Base-by-base conservation (phyloP, 2,888 invertebrate species). In the Ephialtes manifestator region DNA sequence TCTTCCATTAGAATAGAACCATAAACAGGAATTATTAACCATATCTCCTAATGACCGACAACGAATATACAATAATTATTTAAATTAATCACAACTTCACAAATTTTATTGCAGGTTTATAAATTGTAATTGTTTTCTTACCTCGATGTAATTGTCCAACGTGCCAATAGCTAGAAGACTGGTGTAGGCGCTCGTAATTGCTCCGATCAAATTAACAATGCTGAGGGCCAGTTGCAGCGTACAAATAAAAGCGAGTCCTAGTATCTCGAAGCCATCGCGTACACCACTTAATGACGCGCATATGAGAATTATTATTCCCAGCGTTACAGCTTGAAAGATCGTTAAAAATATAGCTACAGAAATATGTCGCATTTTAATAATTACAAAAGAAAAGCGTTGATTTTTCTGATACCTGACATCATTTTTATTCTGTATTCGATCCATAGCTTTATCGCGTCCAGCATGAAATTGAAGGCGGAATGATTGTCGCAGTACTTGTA, bases 401-500 rank as follows among this genome's bases (percentile, higher is more conserved):
- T 55, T 70, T 20, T 48, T 13, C 31, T 65, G 4, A 4, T 82
- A 91, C 91, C 90, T 86, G 91, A 88, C 51, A 90, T 65, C 72
- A 90, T 83, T 81, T 92, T 90, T 60, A 91, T 86, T 80, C 91
- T 84, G 76, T 88, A 90, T 68, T 88, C 89, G 15, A 90, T 86
- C 91, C 91, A 91, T 35, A 90, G 71, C 76, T 90, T 91, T 5
- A 88, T 88, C 3, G 92, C 89, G 71, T 91, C 87, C 20, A 90
- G 84, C 89, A 92, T 89, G 35, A 91, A 91, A 80, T 90, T 87
- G 83, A 90, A 89, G 0, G 89, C 86, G 46, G 89, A 87, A 84
- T 90, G 89, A 35, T 88, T 85, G 75, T 91, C 89, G 72, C 90
- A 92, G 81, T 88, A 84, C 39, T 86, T 88, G 81, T 91, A 90